Evolutionary conservation across 2,797 vertebrate genomes (phyloP).

Genomic region (Acropternis orthonyx): DNA sequence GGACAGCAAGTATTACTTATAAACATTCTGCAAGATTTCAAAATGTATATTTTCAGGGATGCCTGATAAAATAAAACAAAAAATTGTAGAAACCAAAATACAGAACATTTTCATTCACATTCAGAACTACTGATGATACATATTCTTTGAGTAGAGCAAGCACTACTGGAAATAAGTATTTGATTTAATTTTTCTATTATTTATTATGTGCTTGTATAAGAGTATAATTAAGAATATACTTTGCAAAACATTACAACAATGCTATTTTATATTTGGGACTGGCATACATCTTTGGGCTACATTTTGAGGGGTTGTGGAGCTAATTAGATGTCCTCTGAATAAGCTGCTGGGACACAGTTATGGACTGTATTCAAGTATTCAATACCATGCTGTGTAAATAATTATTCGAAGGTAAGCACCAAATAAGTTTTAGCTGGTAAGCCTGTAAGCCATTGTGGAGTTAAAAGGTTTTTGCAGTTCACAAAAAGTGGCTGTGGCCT

Average conservation of each 20-base stretch:
- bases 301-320: neutral
- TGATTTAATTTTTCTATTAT: neutral
- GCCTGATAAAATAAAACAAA: neutral
- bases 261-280: neutral
- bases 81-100: neutral
- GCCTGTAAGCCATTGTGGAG: neutral
- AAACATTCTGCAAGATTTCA: neutral
- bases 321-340: neutral
- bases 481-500: neutral
- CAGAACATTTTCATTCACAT: neutral
- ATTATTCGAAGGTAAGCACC: neutral
- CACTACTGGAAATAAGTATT: neutral
- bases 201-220: neutral
- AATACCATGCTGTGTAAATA: neutral
- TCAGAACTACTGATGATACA: neutral
- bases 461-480: neutral
- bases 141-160: neutral
- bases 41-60: neutral
- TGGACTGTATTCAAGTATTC: neutral
- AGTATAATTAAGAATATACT: neutral
- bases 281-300: neutral
- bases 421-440: neutral
- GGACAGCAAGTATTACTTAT: neutral
- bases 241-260: neutral
- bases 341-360: neutral